Base-by-base conservation (phyloP, 2,888 invertebrate genomes). In the Epistrophella euchroma region DNA sequence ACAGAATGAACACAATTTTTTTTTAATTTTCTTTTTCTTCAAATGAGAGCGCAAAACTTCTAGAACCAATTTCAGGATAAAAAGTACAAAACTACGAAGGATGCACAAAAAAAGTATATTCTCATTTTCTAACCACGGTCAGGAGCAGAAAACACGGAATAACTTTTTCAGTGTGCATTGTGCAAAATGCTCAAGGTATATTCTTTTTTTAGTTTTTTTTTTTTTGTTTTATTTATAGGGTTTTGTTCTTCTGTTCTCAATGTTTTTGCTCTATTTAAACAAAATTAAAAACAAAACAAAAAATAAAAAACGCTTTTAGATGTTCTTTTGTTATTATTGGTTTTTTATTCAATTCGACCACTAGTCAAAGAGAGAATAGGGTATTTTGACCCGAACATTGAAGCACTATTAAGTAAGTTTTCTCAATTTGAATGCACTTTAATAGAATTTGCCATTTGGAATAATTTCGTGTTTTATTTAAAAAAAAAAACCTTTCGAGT, bases 141-240 rank as follows among this genome's bases (percentile, higher is more conserved):
- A 79, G 83, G 56, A 79, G 60, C 74, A 50, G 58, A 72, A 47
- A 32, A 47, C n/a, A 47, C 32, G 45, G 40, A 47, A 47, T 47
- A 66, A 66, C 47, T 66, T 79, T 84, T 78, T 62, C 73, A 72
- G 73, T 78, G 73, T 79, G 83, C 64, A 84, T 84, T 79, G 83
- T 76, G 70, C 5, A 56, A 22, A 70, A 22, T 74, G 73, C 74
- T 72, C 17, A 74, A 72, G 74, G 75, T 75, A 52, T 52, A 25
- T 58, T 58, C 70, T 52, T 37, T 15, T 55, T 22, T 1, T 17
- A 22, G 13, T 47, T 58, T 66, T n/a, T 17, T 25, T 28, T 35
- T 37, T 40, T 35, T 35, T 13, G 19, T 19, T 19, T 35, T 17
- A 19, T 60, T n/a, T 60, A 62, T 62, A 17, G 28, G 28, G 17